Conservation (phyloP, 2,888 invertebrate genomes). For the Dryobotodes eremita region DNA sequence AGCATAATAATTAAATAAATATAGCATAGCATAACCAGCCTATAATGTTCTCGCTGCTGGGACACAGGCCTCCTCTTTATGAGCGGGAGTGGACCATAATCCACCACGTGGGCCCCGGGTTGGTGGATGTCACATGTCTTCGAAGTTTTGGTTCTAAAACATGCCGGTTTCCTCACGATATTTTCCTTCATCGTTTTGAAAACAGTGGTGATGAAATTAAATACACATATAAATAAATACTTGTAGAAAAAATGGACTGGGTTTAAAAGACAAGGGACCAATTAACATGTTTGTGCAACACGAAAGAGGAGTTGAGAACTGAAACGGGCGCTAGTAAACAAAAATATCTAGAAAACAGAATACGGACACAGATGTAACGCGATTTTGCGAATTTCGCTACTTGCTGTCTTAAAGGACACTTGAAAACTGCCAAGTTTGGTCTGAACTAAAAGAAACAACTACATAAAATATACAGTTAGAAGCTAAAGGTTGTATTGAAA, state of each 20-base stretch:
- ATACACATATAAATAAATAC: not conserved
- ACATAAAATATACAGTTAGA: conserved; percentile 42
- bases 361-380: conserved; percentile 67
- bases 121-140: too few species aligned
- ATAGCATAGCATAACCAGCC: too few species aligned
- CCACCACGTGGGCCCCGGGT: too few species aligned
- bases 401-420: conserved; percentile 72
- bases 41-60: too few species aligned
- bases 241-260: not conserved
- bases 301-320: not conserved
- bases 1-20: too few species aligned
- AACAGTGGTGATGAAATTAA: too few species aligned
- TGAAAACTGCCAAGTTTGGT: conserved; percentile 72
- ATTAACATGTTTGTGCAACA: not conserved
- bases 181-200: too few species aligned
- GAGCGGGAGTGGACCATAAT: too few species aligned
- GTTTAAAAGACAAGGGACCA: not conserved
- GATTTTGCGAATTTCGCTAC: conserved; percentile 75
- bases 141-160: too few species aligned
- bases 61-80: too few species aligned
- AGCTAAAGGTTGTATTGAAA: conserved; percentile 45
- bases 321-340: not conserved
- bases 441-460: conserved; percentile 63
- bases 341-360: conserved; percentile 55
- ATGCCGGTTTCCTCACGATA: too few species aligned